Percentiles rank a stretch among this genome's conserved stretches.
phyloP scores from a whole-genome alignment of 2,888 invertebrate species.

The Conops quadrifasciatus region DNA sequence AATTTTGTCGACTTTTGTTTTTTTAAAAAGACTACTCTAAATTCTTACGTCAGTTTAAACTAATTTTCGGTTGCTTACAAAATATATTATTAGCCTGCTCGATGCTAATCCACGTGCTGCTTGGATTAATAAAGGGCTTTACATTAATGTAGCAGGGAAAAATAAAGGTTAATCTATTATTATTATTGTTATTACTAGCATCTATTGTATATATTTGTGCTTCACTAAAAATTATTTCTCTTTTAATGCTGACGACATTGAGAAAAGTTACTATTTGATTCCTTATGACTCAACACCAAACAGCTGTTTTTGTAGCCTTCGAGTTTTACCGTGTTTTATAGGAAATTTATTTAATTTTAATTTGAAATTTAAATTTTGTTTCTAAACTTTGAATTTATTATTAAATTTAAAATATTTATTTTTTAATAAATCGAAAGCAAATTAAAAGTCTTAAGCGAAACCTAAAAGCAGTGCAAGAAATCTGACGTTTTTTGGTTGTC shows the following conservation, averaged over 20 bases:
- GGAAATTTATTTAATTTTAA: not conserved
- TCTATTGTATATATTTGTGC: too few relatives aligned
- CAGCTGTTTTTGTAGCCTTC: slow-evolving; percentile 14
- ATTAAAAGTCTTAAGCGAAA: not conserved
- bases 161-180: too few relatives aligned
- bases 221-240: too few relatives aligned
- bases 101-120: too few relatives aligned
- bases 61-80: not conserved
- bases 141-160: too few relatives aligned
- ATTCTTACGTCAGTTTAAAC: not conserved
- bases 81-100: not conserved
- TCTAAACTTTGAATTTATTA: not conserved
- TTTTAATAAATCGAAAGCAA: not conserved
- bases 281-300: slow-evolving; percentile 15
- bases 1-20: slow-evolving; percentile 1
- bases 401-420: not conserved
- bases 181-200: too few relatives aligned
- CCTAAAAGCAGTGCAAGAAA: not conserved
- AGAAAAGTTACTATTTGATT: not conserved
- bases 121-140: too few relatives aligned
- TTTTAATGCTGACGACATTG: not conserved
- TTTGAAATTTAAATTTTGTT: slow-evolving; percentile 3
- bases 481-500: not conserved
- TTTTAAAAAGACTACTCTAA: too few relatives aligned
- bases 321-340: not conserved